A percentile compares a stretch with the other conserved stretches of the same genome.
Conservation (phyloP, 1,140 invertebrate species). For the Aphelinus atriplicis region DNA sequence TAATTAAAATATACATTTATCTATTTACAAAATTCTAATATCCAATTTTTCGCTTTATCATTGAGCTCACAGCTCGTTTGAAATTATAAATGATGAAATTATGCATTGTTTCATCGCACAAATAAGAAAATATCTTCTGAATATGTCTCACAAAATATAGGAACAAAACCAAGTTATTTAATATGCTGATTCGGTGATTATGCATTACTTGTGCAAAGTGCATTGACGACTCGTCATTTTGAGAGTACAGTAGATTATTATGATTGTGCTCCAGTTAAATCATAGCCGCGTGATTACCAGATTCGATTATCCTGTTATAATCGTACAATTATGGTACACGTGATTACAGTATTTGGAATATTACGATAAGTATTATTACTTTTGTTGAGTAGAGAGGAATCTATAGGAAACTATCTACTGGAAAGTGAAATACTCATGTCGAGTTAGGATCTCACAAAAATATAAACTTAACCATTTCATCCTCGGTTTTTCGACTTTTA, state of each 20-base stretch:
- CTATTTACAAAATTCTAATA: neutral
- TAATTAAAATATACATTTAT: constrained; percentile 13
- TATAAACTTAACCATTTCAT: constrained; percentile 5
- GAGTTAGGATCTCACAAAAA: constrained; percentile 3
- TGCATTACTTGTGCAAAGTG: constrained; percentile 18
- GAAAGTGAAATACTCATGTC: neutral
- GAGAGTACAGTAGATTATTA: constrained; percentile 4
- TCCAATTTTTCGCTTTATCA: no score
- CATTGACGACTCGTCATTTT: constrained; percentile 6
- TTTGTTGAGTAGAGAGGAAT: neutral
- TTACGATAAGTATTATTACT: constrained; percentile 16
- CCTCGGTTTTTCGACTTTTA: constrained; percentile 20
- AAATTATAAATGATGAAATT: neutral
- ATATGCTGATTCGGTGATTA: neutral
- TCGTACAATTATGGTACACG: neutral
- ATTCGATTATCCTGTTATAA: constrained; percentile 10
- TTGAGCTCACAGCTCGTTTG: neutral
- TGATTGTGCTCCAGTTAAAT: neutral
- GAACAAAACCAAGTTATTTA: neutral
- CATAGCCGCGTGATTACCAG: constrained; percentile 1
- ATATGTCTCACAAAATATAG: constrained; percentile 3
- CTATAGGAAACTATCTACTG: neutral
- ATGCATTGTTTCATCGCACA: neutral
- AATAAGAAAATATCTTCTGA: constrained; percentile 5
- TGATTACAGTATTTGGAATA: constrained; percentile 17